Evolutionary conservation across 2,888 invertebrate genomes (phyloP).

Genomic region (Diarsia rubi): DNA sequence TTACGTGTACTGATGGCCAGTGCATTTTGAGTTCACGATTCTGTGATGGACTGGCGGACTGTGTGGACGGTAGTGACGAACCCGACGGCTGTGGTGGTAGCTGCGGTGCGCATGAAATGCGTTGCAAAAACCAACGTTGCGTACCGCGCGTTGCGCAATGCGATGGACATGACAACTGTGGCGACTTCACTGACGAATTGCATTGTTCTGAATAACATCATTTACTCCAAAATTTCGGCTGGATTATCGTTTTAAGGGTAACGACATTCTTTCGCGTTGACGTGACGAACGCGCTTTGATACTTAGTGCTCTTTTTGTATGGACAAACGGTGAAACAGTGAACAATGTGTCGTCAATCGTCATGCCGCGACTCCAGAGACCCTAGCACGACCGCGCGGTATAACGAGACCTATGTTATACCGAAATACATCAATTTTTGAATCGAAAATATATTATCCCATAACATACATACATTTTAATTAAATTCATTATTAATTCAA

Average conservation of each 20-base stretch:
- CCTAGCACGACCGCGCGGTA: background rate
- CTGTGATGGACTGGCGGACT: conserved; percentile 93
- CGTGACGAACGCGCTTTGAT: background rate
- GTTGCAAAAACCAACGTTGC: conserved; percentile 91
- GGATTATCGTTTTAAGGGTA: background rate
- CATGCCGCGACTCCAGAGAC: background rate
- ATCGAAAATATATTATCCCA: no score
- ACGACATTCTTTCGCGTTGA: background rate
- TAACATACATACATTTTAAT: no score
- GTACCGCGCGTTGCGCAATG: conserved; percentile 91
- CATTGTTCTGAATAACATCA: conserved; percentile 75
- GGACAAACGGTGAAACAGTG: background rate
- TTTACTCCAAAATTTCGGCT: conserved; percentile 3
- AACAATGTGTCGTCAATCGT: background rate
- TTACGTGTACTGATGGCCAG: conserved; percentile 92
- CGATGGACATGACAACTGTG: conserved; percentile 92
- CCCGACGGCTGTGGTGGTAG: conserved; percentile 90
- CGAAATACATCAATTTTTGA: no score
- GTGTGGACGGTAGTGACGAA: conserved; percentile 93
- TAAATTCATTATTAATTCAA: no score
- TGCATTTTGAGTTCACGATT: conserved; percentile 92
- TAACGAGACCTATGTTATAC: background rate
- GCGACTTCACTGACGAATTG: conserved; percentile 93
- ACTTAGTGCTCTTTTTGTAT: background rate
- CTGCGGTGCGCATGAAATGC: conserved; percentile 89